Percentiles rank a stretch among this genome's conserved stretches.
Conservation (phyloP, 1,140 invertebrate genomes). For the Drosophila mauritiana region DNA sequence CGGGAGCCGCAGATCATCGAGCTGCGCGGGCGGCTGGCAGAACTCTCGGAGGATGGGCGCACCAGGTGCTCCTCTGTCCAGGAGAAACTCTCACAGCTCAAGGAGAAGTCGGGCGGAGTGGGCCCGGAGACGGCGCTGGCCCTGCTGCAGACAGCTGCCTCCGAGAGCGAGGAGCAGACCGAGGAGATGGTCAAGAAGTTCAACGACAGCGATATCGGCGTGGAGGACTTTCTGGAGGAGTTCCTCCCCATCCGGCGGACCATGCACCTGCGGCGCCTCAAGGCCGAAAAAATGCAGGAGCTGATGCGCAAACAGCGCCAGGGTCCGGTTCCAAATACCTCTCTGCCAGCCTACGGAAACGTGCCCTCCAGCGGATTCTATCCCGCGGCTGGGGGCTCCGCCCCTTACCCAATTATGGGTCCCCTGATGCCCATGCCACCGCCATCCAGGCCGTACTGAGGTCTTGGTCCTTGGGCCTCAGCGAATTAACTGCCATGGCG, state of each 20-base stretch:
- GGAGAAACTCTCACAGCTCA: conserved; percentile 88
- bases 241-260: conserved; percentile 90
- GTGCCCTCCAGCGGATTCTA: conserved; percentile 63
- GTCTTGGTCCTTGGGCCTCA: neutral
- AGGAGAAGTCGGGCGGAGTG: conserved; percentile 89
- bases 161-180: conserved; percentile 94
- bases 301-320: conserved; percentile 86
- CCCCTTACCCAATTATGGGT: conserved; percentile 86
- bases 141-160: conserved; percentile 92
- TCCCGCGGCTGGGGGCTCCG: conserved; percentile 30
- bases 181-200: conserved; percentile 92
- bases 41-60: conserved; percentile 89
- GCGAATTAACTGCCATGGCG: conserved; percentile 13
- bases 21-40: conserved; percentile 88
- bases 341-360: conserved; percentile 60
- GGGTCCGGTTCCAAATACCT: conserved; percentile 5
- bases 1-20: conserved; percentile 92
- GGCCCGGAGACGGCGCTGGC: conserved; percentile 93
- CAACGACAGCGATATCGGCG: conserved; percentile 88
- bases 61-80: conserved; percentile 88
- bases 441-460: conserved; percentile 67
- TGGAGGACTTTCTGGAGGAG: conserved; percentile 92
- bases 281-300: conserved; percentile 94
- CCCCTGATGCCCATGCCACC: conserved; percentile 87
- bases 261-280: conserved; percentile 92